phyloP scores from a whole-genome alignment of 2,797 vertebrate species.

The Myripristis jacobus region DNA sequence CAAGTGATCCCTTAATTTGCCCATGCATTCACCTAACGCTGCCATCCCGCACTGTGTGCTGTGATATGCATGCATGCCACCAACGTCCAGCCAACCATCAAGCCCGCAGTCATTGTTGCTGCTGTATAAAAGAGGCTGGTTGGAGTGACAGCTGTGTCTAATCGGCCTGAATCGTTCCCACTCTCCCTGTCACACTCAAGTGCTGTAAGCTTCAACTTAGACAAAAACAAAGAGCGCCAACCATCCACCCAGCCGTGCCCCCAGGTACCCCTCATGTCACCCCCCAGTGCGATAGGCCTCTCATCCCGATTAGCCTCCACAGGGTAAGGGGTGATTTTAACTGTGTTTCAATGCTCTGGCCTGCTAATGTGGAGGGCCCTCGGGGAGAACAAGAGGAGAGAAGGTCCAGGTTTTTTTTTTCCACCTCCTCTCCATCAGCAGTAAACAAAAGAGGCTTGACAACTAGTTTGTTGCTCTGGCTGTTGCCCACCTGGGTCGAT shows the following conservation, averaged over 20 bases:
- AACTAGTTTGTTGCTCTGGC: constrained; percentile 59
- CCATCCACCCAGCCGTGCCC: constrained; percentile 67
- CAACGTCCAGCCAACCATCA: constrained; percentile 66
- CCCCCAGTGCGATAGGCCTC: constrained; percentile 61
- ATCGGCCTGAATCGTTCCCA: constrained; percentile 78
- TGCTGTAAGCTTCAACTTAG: constrained; percentile 76
- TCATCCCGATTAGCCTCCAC: constrained; percentile 69
- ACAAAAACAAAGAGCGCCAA: constrained; percentile 76
- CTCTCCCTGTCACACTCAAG: constrained; percentile 80
- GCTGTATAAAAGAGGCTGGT: constrained; percentile 63
- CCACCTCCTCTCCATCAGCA: constrained; percentile 64
- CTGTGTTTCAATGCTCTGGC: constrained; percentile 63
- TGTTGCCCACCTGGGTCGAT: constrained; percentile 67
- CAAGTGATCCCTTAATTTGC: constrained; percentile 38
- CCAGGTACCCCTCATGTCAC: constrained; percentile 64
- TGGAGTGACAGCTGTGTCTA: constrained; percentile 85
- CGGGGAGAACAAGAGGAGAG: constrained; percentile 25
- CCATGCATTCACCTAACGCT: constrained; percentile 30
- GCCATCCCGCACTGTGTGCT: constrained; percentile 21
- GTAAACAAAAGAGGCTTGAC: constrained; percentile 67
- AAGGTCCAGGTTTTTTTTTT: constrained; percentile 43
- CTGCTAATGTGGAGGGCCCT: constrained; percentile 51
- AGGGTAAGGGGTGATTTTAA: constrained; percentile 60
- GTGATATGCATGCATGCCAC: constrained; percentile 61
- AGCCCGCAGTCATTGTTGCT: constrained; percentile 70